These are phyloP conservation scores for Oligia latruncula DNA, from an alignment of 2,888 invertebrate genomes.

Conservation along the genomic window DNA sequence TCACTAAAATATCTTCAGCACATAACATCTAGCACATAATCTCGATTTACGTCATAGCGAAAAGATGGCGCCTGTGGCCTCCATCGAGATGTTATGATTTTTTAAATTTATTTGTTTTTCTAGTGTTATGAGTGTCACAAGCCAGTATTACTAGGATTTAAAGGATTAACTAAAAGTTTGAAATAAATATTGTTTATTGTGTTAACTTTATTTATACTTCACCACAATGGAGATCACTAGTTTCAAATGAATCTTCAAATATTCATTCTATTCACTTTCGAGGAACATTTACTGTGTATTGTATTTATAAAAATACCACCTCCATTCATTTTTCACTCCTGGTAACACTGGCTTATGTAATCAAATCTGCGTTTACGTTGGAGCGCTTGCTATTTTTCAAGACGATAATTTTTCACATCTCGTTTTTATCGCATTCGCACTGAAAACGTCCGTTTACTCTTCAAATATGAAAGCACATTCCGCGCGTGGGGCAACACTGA, in stretches of 20 bases:
- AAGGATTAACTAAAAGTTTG: slow-evolving; percentile 5
- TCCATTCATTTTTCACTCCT: slow-evolving; percentile 70
- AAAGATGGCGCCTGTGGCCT: slow-evolving; percentile 63
- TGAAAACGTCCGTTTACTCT: slow-evolving; percentile 74
- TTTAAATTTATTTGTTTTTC: slow-evolving; percentile 41
- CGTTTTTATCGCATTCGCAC: slow-evolving; percentile 65
- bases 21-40: slow-evolving; percentile 63
- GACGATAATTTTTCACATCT: slow-evolving; percentile 66
- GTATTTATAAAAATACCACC: slow-evolving; percentile 51
- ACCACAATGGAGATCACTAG: slow-evolving; percentile 30
- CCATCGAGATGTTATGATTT: slow-evolving; percentile 45
- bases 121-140: slow-evolving; percentile 47
- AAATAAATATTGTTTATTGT: slow-evolving; percentile 14
- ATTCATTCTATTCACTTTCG: slow-evolving; percentile 20
- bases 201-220: slow-evolving; percentile 34
- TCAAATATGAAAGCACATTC: slow-evolving; percentile 75
- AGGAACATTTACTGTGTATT: slow-evolving; percentile 21
- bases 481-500: slow-evolving; percentile 81
- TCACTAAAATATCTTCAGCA: slow-evolving; percentile 62
- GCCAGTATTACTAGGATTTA: slow-evolving; percentile 66
- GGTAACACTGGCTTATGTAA: slow-evolving; percentile 82
- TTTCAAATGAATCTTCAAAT: slow-evolving; percentile 28
- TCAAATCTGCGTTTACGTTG: slow-evolving; percentile 65
- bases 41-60: slow-evolving; percentile 57
- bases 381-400: slow-evolving; percentile 66